These are phyloP conservation scores for Anastrepha ludens DNA, from an alignment of 1,140 invertebrate genomes.

Conservation along the genomic window DNA sequence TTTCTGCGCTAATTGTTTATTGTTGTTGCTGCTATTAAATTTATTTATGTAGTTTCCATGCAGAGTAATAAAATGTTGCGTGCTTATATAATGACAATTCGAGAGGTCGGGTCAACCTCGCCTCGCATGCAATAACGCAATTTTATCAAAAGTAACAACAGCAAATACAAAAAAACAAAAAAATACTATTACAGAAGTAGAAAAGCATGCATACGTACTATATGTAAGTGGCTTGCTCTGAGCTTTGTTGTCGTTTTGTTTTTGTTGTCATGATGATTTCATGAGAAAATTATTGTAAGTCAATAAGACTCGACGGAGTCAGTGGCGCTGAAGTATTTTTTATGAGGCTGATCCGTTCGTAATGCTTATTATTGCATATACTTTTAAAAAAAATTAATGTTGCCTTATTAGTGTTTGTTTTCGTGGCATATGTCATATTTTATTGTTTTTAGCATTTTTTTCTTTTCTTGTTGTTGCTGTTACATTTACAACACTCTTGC, in stretches of 20 bases:
- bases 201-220: neutral
- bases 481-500: constrained; percentile 10
- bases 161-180: neutral
- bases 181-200: neutral
- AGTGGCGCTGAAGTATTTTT: neutral
- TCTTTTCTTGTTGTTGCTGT: neutral
- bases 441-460: neutral
- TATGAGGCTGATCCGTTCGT: neutral
- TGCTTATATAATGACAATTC: constrained; percentile 29
- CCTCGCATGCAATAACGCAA: constrained; percentile 17
- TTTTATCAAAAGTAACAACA: neutral
- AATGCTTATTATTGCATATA: neutral
- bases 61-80: constrained; percentile 1
- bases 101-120: neutral
- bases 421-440: constrained; percentile 16
- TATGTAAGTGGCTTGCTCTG: neutral
- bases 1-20: neutral
- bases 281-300: constrained; percentile 42
- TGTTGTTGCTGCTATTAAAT: constrained; percentile 14
- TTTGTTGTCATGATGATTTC: neutral
- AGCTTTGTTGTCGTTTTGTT: neutral
- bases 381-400: neutral
- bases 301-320: neutral
- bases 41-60: constrained; percentile 31
- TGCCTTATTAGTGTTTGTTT: neutral